Evolutionary conservation across 2,797 vertebrate genomes (phyloP).

Genomic region (Mastacembelus armatus): DNA sequence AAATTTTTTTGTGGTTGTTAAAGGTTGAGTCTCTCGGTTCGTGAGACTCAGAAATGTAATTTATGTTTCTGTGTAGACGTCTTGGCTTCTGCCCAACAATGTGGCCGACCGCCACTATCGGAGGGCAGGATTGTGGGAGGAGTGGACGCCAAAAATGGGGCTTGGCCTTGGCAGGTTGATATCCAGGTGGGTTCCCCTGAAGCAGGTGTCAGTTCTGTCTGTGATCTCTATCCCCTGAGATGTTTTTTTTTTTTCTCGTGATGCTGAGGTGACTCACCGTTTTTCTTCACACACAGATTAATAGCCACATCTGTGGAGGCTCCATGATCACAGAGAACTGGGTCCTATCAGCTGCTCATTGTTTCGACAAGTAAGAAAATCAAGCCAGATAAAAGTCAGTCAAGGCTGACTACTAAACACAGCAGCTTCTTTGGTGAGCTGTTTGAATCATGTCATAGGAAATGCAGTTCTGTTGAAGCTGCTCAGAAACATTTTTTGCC

Average conservation of each 20-base stretch:
- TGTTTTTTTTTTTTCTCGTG: constrained; percentile 34
- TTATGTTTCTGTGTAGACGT: constrained; percentile 49
- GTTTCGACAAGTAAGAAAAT: constrained; percentile 80
- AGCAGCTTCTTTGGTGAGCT: not conserved
- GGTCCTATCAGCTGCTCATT: constrained; percentile 85
- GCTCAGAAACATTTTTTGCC: not conserved
- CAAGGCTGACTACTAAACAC: not conserved
- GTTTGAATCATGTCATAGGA: not conserved
- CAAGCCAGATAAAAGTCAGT: not conserved
- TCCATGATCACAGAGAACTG: constrained; percentile 77
- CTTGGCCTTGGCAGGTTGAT: constrained; percentile 86
- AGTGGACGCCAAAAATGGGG: constrained; percentile 52
- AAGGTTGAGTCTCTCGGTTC: not conserved
- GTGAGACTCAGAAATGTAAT: fast-evolving
- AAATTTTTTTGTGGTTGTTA: not conserved
- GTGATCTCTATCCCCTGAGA: too few relatives aligned
- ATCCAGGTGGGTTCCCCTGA: constrained; percentile 72
- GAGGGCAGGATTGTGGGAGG: constrained; percentile 83
- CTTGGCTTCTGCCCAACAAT: constrained; percentile 59
- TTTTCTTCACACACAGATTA: constrained; percentile 8
- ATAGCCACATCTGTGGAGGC: constrained; percentile 81
- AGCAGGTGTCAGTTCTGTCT: too few relatives aligned
- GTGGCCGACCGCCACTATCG: constrained; percentile 68
- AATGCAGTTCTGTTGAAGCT: not conserved
- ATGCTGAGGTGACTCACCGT: constrained; percentile 54